Evolutionary conservation across 2,797 vertebrate genomes (phyloP).

Genomic region (Sebastes taczanowskii): DNA sequence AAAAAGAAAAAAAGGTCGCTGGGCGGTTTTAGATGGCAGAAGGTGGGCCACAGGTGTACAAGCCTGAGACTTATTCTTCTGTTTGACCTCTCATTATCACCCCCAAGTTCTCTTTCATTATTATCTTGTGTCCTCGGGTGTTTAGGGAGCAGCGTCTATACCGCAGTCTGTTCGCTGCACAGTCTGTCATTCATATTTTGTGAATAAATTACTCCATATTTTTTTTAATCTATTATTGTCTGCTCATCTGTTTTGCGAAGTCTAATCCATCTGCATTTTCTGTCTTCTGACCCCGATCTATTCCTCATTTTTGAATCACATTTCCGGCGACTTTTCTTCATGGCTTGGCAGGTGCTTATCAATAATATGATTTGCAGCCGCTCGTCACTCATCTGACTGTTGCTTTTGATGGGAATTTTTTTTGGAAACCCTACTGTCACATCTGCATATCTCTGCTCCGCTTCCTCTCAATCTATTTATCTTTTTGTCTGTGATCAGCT

Average conservation of each 20-base stretch:
- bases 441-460: conserved; percentile 5
- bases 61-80: conserved; percentile 71
- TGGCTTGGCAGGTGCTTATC: conserved; percentile 5
- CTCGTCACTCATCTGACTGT: conserved; percentile 2
- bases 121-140: conserved; percentile 61
- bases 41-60: conserved; percentile 80
- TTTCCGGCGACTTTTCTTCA: neutral
- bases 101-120: conserved; percentile 68
- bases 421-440: neutral
- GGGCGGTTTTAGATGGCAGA: conserved; percentile 75
- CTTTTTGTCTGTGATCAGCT: conserved; percentile 36
- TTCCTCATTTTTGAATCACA: neutral
- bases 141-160: conserved; percentile 47
- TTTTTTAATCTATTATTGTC: conserved; percentile 59
- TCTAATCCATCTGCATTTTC: conserved; percentile 21
- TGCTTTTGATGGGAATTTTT: conserved; percentile 18
- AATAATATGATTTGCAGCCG: conserved; percentile 1
- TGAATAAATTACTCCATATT: conserved; percentile 68
- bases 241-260: conserved; percentile 30
- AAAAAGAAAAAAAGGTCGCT: conserved; percentile 24
- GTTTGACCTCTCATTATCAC: conserved; percentile 78
- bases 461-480: conserved; percentile 4
- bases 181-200: conserved; percentile 67
- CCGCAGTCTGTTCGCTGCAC: conserved; percentile 60
- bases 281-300: neutral